Conservation (phyloP, 2,113 vertebrate species). For the Vireo altiloquus region DNA sequence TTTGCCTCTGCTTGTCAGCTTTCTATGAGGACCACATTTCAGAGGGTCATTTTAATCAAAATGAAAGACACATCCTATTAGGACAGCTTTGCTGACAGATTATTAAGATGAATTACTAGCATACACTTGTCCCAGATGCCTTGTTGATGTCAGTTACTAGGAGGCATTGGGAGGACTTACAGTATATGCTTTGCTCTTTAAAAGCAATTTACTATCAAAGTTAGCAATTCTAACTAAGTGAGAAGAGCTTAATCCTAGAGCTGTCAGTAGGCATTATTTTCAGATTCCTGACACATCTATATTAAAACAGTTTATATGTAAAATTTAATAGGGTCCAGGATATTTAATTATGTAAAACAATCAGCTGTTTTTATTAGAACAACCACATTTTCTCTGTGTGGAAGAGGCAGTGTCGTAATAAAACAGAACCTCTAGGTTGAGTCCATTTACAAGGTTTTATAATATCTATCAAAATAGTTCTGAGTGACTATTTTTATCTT, state of each 20-base stretch:
- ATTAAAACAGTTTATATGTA: slow-evolving; percentile 63
- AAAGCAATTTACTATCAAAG: slow-evolving; percentile 68
- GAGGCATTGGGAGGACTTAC: slow-evolving; percentile 35
- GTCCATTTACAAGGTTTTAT: background rate
- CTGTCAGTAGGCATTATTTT: slow-evolving; percentile 71
- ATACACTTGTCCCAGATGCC: slow-evolving; percentile 52
- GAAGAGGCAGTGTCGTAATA: background rate
- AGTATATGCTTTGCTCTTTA: slow-evolving; percentile 60
- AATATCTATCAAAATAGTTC: background rate
- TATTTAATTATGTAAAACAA: slow-evolving; percentile 41
- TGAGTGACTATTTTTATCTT: background rate
- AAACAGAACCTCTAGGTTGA: background rate
- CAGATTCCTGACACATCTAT: slow-evolving; percentile 44
- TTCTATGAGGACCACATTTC: slow-evolving; percentile 57
- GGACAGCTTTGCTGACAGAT: slow-evolving; percentile 73
- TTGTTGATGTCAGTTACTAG: slow-evolving; percentile 59
- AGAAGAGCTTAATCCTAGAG: slow-evolving; percentile 71
- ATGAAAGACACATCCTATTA: slow-evolving; percentile 72
- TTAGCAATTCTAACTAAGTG: slow-evolving; percentile 59
- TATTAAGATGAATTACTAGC: slow-evolving; percentile 75
- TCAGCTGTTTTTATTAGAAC: slow-evolving; percentile 28
- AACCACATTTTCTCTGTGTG: slow-evolving; percentile 11
- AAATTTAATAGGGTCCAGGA: slow-evolving; percentile 65
- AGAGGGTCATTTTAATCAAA: slow-evolving; percentile 74
- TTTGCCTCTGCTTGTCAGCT: slow-evolving; percentile 47